Percentiles rank a stretch among this genome's conserved stretches.
Conservation (phyloP, 1,140 invertebrate species). For the Drosophila punjabiensis region DNA sequence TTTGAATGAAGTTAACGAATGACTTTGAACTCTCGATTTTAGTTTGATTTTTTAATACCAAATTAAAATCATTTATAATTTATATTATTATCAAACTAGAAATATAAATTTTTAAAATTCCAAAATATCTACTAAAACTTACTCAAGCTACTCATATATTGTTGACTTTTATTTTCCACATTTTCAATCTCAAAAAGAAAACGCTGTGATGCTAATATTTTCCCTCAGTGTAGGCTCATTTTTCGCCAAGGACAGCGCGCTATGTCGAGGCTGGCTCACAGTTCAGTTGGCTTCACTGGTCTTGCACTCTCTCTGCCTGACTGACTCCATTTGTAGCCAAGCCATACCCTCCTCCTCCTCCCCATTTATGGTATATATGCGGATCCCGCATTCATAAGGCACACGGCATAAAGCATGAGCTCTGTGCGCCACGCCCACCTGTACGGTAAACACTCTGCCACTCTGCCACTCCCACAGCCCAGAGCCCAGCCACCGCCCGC, state of each 20-base stretch:
- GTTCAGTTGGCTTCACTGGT: slow-evolving; percentile 58
- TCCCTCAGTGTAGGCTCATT: slow-evolving; percentile 8
- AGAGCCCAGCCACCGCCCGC: slow-evolving; percentile 14
- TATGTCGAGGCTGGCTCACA: slow-evolving; percentile 31
- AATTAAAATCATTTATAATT: too few species aligned
- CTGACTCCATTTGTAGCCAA: slow-evolving; percentile 34
- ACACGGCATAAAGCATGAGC: slow-evolving; percentile 10
- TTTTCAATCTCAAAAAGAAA: neutral
- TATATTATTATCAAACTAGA: too few species aligned
- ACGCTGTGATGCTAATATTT: neutral
- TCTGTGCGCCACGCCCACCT: slow-evolving; percentile 9
- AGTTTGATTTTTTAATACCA: neutral
- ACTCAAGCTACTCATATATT: too few species aligned
- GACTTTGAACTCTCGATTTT: neutral
- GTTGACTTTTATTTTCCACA: too few species aligned
- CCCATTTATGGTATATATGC: neutral
- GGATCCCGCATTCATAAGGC: slow-evolving; percentile 19
- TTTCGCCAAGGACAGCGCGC: slow-evolving; percentile 31
- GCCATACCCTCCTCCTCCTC: neutral
- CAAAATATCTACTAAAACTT: neutral
- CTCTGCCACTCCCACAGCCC: neutral
- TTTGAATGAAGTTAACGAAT: neutral
- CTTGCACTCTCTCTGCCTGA: slow-evolving; percentile 52
- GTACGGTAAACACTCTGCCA: neutral
- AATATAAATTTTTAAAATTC: neutral